Evolutionary conservation across 2,797 vertebrate genomes (phyloP), one percentile per base, ranked within the genome.

Genomic region (Takifugu ocellatus): DNA sequence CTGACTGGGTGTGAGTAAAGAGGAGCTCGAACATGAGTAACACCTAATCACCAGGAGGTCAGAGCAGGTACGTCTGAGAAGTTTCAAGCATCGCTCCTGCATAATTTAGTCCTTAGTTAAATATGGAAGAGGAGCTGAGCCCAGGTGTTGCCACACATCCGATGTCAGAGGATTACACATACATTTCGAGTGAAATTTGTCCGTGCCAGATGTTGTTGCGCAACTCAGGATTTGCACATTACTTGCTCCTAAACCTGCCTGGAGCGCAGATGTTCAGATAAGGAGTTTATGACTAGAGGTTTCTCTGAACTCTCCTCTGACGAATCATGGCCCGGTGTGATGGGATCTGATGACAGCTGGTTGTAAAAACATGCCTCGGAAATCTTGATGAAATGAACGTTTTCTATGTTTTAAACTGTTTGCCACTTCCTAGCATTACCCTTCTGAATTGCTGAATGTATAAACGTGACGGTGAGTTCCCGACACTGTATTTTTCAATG

Each of bases 241-340:
- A 66, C 50, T 31, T 71, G 56, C 68, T 80, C 72, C 70, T 63
- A 75, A 79, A 72, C 78, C 55, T 59, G 87, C 89, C 83, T 70
- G 8, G 46, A 87, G 87, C 75, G 56, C 9, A 60, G 66, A 85
- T 83, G 48, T 54, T 66, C 58, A 79, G 79, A 84, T 83, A 84
- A 85, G 56, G 63, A 66, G 49, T 61, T 81, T 53, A 65, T 52
- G 56, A 58, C 68, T 72, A 65, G 55, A 73, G 61, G 60, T 31
- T 62, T 72, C 54, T 39, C 64, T 61, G 61, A 36, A 66, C 59
- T 72, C 51, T 51, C 31, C 29, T 21, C 31, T 63, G 43, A 76
- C 60, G 63, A 68, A 70, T 70, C 53, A 65, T 50, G 36, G 47
- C 39, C 50, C 52, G 56, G 31, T 25, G 25, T 27, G 62, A 56